A percentile compares a stretch with the other conserved stretches of the same genome.
Evolutionary conservation across 2,797 vertebrate genomes (phyloP).

Genomic region (Acomys russatus): DNA sequence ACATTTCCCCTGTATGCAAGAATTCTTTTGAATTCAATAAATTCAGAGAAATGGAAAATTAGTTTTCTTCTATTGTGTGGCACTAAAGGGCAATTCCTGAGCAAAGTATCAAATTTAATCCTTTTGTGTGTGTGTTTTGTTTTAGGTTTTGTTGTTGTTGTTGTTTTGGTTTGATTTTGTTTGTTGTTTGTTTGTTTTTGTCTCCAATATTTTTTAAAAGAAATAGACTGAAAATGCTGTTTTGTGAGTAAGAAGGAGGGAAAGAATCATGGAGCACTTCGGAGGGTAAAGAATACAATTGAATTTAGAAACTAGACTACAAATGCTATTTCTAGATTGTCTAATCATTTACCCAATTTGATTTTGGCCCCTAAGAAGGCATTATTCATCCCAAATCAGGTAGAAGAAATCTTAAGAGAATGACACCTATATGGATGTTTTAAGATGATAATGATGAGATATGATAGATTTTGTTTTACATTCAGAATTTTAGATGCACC

Average conservation of each 20-base stretch:
- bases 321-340: too few species aligned
- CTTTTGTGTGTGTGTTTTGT: not conserved
- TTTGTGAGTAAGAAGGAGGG: not conserved
- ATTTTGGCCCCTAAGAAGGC: too few species aligned
- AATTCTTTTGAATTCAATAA: not conserved
- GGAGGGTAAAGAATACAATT: not conserved
- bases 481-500: too few species aligned
- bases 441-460: too few species aligned
- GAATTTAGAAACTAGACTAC: too few species aligned
- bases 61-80: not conserved
- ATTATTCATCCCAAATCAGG: too few species aligned
- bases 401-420: too few species aligned
- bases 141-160: not conserved
- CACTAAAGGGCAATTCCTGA: not conserved
- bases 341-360: too few species aligned
- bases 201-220: not conserved
- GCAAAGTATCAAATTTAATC: not conserved
- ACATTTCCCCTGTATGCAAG: accelerated
- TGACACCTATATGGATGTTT: too few species aligned
- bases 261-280: not conserved
- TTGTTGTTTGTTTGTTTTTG: too few species aligned
- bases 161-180: not conserved
- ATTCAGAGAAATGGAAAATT: not conserved
- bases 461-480: too few species aligned
- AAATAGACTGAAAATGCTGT: not conserved